Conservation (phyloP, 2,888 invertebrate species). For the Nemapogon koenigi region DNA sequence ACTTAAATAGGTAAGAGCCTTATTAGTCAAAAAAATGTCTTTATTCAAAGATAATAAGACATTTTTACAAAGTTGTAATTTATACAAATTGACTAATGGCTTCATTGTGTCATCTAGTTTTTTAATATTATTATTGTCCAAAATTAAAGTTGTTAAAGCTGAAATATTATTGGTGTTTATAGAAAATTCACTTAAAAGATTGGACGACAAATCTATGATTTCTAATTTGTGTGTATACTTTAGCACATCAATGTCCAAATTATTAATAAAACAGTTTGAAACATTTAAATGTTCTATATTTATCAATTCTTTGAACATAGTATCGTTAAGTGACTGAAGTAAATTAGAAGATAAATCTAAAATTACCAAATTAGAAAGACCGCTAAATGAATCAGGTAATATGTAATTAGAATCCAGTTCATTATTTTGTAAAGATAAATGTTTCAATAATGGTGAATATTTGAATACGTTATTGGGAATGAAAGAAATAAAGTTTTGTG, state of each 20-base stretch:
- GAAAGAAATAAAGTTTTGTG: slow-evolving; percentile 31
- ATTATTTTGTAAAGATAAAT: slow-evolving; percentile 33
- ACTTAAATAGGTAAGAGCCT: neutral
- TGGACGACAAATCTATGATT: slow-evolving; percentile 36
- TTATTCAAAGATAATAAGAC: neutral
- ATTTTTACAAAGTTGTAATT: neutral
- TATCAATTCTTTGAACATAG: slow-evolving; percentile 34
- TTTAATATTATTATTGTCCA: neutral
- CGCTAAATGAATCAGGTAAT: slow-evolving; percentile 30
- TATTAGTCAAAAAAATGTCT: neutral
- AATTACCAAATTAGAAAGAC: slow-evolving; percentile 28
- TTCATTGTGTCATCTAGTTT: neutral
- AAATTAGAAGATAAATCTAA: slow-evolving; percentile 35
- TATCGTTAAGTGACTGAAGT: slow-evolving; percentile 29
- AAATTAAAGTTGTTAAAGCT: slow-evolving; percentile 23
- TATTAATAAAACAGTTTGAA: slow-evolving; percentile 29
- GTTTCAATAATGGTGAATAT: slow-evolving; percentile 24
- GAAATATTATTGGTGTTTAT: slow-evolving; percentile 31
- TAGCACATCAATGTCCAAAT: slow-evolving; percentile 33
- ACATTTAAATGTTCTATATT: slow-evolving; percentile 30
- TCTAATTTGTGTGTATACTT: slow-evolving; percentile 26
- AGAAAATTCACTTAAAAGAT: slow-evolving; percentile 26
- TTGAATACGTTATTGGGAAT: slow-evolving; percentile 29
- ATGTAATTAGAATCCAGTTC: slow-evolving; percentile 28
- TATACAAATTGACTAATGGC: neutral